These are phyloP conservation scores for Dinomys branickii DNA, from an alignment of 2,113 vertebrate genomes.

Conservation along the genomic window DNA sequence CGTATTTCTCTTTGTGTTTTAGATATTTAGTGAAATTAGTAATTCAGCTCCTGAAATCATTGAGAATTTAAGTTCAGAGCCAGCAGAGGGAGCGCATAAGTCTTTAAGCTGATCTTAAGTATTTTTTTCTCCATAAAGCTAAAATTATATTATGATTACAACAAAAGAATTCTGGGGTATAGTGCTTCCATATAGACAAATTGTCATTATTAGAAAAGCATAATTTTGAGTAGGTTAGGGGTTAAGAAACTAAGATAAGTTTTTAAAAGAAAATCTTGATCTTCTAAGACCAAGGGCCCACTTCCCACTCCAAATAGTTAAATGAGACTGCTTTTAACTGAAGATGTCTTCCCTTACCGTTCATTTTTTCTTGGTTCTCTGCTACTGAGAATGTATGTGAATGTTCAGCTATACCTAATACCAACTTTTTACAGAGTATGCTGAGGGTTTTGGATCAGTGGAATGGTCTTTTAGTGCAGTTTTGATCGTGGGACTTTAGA, in stretches of 20 bases:
- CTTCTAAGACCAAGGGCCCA: not conserved
- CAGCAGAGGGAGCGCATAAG: constrained; percentile 78
- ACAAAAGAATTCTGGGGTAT: not conserved
- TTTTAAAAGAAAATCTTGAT: not conserved
- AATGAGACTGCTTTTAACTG: not conserved
- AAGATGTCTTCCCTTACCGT: not conserved
- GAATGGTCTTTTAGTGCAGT: not conserved
- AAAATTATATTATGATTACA: constrained; percentile 38
- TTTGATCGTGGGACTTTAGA: not conserved
- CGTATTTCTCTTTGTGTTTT: constrained; percentile 16
- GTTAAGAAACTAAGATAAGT: constrained; percentile 25
- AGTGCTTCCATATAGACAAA: not conserved
- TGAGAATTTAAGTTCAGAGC: constrained; percentile 60
- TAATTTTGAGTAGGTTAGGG: not conserved
- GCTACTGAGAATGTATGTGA: not conserved
- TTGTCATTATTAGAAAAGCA: not conserved
- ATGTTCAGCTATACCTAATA: not conserved
- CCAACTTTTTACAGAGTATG: not conserved
- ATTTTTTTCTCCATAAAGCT: not conserved
- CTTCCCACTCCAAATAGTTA: not conserved
- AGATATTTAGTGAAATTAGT: constrained; percentile 42
- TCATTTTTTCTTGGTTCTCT: not conserved
- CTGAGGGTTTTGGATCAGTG: not conserved
- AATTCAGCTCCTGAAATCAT: constrained; percentile 20
- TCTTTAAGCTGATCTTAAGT: constrained; percentile 44